These are phyloP conservation scores for Latrodectus elegans DNA, from an alignment of 2,888 invertebrate species.

Conservation along the genomic window DNA sequence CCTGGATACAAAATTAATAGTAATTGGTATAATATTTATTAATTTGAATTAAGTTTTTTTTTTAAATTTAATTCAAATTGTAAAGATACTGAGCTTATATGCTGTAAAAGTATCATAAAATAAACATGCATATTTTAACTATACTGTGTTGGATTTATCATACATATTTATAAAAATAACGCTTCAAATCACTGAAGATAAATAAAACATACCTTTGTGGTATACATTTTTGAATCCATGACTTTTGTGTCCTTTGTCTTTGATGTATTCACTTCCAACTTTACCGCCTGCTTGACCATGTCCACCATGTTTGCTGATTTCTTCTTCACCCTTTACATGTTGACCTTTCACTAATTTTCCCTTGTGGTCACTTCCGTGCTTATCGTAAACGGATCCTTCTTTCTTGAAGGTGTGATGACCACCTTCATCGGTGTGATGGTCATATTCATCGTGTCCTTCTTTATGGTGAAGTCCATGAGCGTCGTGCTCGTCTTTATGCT, in stretches of 20 bases:
- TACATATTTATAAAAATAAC: no score
- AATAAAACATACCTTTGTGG: slow-evolving; percentile 55
- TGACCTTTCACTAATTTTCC: slow-evolving; percentile 45
- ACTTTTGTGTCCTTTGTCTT: slow-evolving; percentile 67
- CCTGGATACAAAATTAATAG: no score
- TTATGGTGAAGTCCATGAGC: slow-evolving; percentile 54
- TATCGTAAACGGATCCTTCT: slow-evolving; percentile 51
- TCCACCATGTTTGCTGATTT: slow-evolving; percentile 45
- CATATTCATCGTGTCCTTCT: slow-evolving; percentile 46
- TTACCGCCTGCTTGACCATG: slow-evolving; percentile 61
- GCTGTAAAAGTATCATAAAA: no score
- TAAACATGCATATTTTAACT: no score
- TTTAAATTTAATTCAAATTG: no score
- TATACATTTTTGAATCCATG: slow-evolving; percentile 69
- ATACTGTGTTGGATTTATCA: no score
- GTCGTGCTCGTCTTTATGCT: slow-evolving; percentile 34
- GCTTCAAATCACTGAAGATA: no score
- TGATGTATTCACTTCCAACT: slow-evolving; percentile 44
- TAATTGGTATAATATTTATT: no score
- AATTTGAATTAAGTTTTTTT: no score
- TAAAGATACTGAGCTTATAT: no score
- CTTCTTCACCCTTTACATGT: slow-evolving; percentile 32
- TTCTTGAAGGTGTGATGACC: slow-evolving; percentile 52
- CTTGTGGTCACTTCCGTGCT: slow-evolving; percentile 55
- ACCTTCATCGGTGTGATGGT: slow-evolving; percentile 46